Base-by-base conservation (phyloP, 2,113 vertebrate genomes). In the Forbesichthys papilliferus region DNA sequence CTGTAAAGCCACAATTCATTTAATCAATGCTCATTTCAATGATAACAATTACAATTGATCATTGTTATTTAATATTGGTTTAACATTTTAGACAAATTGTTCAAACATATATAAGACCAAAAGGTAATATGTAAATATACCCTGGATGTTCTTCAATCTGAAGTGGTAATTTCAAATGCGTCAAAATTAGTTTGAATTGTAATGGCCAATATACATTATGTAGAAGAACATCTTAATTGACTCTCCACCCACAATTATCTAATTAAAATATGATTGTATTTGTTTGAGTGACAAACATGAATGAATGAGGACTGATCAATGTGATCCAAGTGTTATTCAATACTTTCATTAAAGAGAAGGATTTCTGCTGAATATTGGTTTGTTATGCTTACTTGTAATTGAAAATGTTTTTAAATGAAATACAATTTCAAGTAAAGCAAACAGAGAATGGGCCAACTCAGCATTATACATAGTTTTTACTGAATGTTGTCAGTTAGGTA, bases 331-430 rank as follows among this genome's bases (percentile, higher is more conserved):
- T 27, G 12, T 14, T n/a, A 7, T 54, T 33, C 3, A 34, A 20
- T 27, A 12, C 5, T 33, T 58, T 46, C 46, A 3, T 61, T 61
- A 33, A 27, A 27, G 56, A 27, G 16, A 8, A 27, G 33, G 55
- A 66, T 64, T 27, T 73, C 55, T 42, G 4, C 36, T 42, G 36
- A 42, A 7, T 42, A 42, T 42, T 8, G 36, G 4, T 42, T 42
- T 8, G 36, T 42, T 42, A 42, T 42, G 36, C 36, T 42, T 42
- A 8, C 4, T 42, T 42, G 56, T 12, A 33, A 58, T 5, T 58
- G 20, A 58, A 9, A 33, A 67, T 11, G 64, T 74, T 27, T 27
- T 27, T 7, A n/a, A 16, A 84, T 74, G 57, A 54, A 55, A 55
- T 55, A 6, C 4, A 5, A 42, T 42, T 42, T 42, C 36, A 42